These are phyloP conservation scores for Macaca nemestrina DNA, from an alignment of 2,113 vertebrate species.

Conservation along the genomic window DNA sequence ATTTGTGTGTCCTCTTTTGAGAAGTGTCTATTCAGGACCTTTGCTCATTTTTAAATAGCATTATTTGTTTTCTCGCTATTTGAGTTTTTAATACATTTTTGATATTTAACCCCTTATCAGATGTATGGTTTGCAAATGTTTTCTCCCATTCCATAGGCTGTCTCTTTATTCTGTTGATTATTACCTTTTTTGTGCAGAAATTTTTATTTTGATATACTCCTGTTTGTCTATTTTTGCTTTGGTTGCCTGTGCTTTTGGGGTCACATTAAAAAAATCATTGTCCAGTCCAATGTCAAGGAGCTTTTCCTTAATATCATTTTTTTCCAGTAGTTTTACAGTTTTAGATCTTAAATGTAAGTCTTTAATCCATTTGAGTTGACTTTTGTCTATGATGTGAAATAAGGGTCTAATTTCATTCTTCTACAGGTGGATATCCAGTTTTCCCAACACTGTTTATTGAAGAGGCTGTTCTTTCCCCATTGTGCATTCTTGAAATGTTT, in stretches of 20 bases:
- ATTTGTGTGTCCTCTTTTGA: background rate
- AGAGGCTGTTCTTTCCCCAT: background rate
- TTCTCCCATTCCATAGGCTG: background rate
- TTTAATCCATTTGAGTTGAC: background rate
- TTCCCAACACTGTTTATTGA: background rate
- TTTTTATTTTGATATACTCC: background rate
- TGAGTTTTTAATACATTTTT: background rate
- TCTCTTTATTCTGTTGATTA: background rate
- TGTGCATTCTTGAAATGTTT: background rate
- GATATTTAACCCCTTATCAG: background rate
- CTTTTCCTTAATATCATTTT: background rate
- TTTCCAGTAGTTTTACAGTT: background rate
- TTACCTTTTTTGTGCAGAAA: background rate
- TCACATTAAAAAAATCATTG: background rate
- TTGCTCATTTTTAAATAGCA: background rate
- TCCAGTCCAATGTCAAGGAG: background rate
- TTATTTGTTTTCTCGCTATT: background rate
- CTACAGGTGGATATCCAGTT: background rate
- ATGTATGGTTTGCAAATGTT: background rate
- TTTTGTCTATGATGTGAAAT: background rate
- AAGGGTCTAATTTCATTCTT: background rate
- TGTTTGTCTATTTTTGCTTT: background rate
- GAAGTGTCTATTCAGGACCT: background rate
- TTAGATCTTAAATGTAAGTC: background rate
- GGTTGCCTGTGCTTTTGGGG: background rate